Conservation (phyloP, 2,888 invertebrate species). For the Apotomis betuletana region DNA sequence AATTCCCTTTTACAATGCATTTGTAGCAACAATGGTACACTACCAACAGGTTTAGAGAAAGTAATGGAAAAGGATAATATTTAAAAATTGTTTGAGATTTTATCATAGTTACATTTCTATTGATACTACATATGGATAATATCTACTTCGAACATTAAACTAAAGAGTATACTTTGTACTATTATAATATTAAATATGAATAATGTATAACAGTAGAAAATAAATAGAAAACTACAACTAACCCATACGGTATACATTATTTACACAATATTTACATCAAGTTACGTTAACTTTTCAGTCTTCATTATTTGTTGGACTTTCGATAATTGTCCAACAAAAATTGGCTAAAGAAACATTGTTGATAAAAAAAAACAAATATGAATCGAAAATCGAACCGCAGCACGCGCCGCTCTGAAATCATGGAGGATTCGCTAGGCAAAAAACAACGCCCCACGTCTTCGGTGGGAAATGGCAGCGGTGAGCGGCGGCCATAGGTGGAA, state of each 20-base stretch:
- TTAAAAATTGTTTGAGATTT: too few relatives aligned
- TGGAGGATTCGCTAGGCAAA: too few relatives aligned
- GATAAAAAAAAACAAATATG: too few relatives aligned
- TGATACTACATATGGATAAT: conserved; percentile 20
- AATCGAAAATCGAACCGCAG: too few relatives aligned
- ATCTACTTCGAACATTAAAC: conserved; percentile 7
- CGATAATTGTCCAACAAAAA: not conserved
- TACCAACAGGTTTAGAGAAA: not conserved
- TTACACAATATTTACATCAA: conserved; percentile 52
- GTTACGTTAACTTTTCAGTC: conserved; percentile 53
- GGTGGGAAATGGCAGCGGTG: too few relatives aligned
- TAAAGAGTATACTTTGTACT: conserved; percentile 64
- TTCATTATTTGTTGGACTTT: conserved; percentile 47
- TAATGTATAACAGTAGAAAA: conserved; percentile 17
- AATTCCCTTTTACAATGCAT: conserved; percentile 28
- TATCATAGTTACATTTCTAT: not conserved
- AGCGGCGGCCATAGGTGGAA: too few relatives aligned
- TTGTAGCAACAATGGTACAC: conserved; percentile 28
- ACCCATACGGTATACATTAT: conserved; percentile 20
- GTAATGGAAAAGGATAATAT: not conserved
- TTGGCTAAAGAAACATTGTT: not conserved
- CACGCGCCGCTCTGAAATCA: too few relatives aligned
- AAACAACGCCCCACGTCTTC: too few relatives aligned
- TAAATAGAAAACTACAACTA: conserved; percentile 37
- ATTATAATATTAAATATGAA: conserved; percentile 49